Evolutionary conservation across 2,113 vertebrate species (phyloP).

Genomic region (Scopus umbretta): DNA sequence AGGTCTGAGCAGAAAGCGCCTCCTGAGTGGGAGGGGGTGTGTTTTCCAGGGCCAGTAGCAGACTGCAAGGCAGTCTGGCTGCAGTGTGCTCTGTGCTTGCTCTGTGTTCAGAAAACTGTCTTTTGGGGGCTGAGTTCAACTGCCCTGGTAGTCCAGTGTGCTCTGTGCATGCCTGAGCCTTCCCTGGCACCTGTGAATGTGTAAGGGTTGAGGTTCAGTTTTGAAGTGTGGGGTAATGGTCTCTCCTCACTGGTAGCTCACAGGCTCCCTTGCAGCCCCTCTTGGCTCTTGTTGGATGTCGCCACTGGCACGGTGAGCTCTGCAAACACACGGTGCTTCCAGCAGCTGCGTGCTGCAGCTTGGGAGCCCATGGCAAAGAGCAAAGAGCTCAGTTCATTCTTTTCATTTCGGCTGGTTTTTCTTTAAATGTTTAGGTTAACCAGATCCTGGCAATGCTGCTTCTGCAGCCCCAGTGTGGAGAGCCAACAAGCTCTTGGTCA

Average conservation of each 20-base stretch:
- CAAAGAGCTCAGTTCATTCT: background rate
- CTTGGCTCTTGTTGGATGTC: background rate
- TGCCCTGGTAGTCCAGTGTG: background rate
- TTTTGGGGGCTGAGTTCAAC: background rate
- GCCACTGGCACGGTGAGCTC: rapidly evolving
- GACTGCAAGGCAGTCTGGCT: background rate
- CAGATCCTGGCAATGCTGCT: background rate
- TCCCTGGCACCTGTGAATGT: background rate
- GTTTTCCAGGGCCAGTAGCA: background rate
- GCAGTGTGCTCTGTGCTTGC: background rate
- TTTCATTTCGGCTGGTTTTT: background rate
- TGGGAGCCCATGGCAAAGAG: background rate
- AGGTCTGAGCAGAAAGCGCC: background rate
- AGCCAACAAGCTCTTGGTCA: background rate
- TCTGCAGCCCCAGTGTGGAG: background rate
- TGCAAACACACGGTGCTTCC: background rate
- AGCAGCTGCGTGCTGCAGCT: rapidly evolving
- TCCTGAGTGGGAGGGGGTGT: background rate
- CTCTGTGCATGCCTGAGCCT: background rate
- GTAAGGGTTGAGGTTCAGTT: background rate
- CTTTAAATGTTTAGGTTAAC: background rate
- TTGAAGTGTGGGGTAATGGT: background rate
- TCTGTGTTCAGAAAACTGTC: rapidly evolving
- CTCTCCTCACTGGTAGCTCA: background rate
- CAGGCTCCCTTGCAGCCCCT: background rate